Evolutionary conservation across 2,113 vertebrate genomes (phyloP).

Genomic region (Zosterops hypoxanthus): DNA sequence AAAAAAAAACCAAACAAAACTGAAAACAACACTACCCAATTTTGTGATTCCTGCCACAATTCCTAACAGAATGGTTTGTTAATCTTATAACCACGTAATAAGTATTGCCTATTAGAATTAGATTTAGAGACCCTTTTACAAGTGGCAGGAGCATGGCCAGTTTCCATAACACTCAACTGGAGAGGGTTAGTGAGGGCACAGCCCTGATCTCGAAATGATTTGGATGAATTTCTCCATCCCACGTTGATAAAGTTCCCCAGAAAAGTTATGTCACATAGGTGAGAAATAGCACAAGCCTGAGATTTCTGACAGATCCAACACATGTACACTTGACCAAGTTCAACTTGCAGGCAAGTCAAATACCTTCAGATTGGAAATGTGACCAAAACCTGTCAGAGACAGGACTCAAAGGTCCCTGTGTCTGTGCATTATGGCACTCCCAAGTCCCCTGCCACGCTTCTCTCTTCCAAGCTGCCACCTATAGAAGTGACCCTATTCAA

Average conservation of each 20-base stretch:
- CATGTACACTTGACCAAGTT: not conserved
- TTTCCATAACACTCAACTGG: not conserved
- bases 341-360: not conserved
- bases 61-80: not conserved
- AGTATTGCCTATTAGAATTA: not conserved
- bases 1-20: not conserved
- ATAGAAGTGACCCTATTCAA: not conserved
- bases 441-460: accelerated
- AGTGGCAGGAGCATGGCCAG: not conserved
- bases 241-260: not conserved
- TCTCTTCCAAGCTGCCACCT: not conserved
- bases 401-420: not conserved
- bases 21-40: not conserved
- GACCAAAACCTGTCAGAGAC: not conserved
- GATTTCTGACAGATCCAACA: not conserved
- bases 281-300: not conserved
- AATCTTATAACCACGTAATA: not conserved
- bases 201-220: not conserved
- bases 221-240: not conserved
- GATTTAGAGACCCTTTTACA: not conserved
- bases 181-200: not conserved
- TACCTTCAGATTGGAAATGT: not conserved
- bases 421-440: not conserved
- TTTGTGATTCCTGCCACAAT: not conserved
- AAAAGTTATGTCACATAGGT: not conserved